A percentile compares a stretch with the other conserved stretches of the same genome.
Evolutionary conservation across 2,113 vertebrate species (phyloP).

Genomic region (Alectura lathami): DNA sequence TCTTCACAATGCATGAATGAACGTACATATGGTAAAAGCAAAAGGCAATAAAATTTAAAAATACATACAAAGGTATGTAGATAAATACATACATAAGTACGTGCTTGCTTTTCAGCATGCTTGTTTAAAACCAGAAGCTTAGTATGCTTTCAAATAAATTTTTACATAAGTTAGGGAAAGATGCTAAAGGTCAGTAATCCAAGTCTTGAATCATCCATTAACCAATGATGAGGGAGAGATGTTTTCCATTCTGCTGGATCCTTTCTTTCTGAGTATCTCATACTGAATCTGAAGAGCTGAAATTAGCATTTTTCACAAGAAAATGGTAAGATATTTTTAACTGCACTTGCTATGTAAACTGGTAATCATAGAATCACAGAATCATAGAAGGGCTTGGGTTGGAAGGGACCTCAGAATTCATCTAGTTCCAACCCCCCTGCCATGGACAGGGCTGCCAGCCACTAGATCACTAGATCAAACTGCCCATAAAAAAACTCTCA

Average conservation of each 20-base stretch:
- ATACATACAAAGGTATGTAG: not conserved
- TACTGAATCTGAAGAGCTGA: not conserved
- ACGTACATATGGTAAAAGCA: not conserved
- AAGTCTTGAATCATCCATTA: not conserved
- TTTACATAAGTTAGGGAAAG: not conserved
- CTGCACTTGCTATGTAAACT: not conserved
- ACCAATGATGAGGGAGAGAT: not conserved
- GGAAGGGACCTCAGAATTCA: no score
- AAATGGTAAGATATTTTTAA: not conserved
- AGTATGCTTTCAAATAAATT: not conserved
- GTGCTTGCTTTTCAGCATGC: not conserved
- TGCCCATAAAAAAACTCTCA: not conserved
- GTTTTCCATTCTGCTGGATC: not conserved
- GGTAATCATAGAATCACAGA: no score
- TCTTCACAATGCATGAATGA: not conserved
- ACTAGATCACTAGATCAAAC: no score
- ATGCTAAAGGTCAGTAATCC: not conserved
- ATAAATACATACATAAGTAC: not conserved
- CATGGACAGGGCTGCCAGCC: no score
- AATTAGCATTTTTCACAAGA: not conserved
- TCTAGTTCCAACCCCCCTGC: no score
- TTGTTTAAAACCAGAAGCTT: not conserved
- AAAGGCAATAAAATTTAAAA: not conserved
- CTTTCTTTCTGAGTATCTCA: not conserved
- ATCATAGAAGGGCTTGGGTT: no score